Evolutionary conservation across 2,888 invertebrate species (phyloP), one percentile per base, ranked within the genome.

Genomic region (Apotomis turbidana): DNA sequence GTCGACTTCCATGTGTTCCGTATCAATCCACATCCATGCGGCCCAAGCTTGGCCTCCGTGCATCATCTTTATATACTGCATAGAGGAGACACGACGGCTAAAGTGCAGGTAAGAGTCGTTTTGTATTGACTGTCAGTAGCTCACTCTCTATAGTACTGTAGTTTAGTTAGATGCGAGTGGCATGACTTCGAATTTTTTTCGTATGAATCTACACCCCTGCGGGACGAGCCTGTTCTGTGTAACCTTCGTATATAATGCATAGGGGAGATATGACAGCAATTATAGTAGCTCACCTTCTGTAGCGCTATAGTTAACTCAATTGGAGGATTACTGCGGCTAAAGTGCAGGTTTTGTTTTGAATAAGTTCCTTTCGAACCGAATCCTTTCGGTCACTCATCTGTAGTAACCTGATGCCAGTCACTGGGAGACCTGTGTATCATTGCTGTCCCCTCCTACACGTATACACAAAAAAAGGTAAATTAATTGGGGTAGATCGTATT

Each of bases 1-100:
- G 98, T 99, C 84, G 97, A 98, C 86, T 99, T 99, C 93, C 97
- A 99, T 89, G 95, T 99, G 79, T 99, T 99, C 91, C 95, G 98
- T 73, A 95, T 99, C 78, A 97, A 98, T 84, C 97, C 99, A 0
- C 99, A 99, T 93, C 97, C 98, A 0, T 96, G 96, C 63, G 97
- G 97, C 0, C 96, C 98, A 9, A 95, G 96, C 36, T 91, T 98
- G 73, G 49, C 49, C 0, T 96, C 98, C 0, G 97, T 98, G 44
- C 98, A 99, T 86, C 99, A 99, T 90, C 93, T 99, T 55, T 99
- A 99, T 85, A 96, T 98, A 49, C 91, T 99, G 76, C 98, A 99
- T 87, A 94, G 99, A 55, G 99, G 99, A 4, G 99, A 98, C 82
- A 99, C 99, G 0, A 97, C 98, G 59, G 98, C 99, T 64, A 97